Conservation (phyloP, 2,888 invertebrate genomes). For the Thereva nobilitata region DNA sequence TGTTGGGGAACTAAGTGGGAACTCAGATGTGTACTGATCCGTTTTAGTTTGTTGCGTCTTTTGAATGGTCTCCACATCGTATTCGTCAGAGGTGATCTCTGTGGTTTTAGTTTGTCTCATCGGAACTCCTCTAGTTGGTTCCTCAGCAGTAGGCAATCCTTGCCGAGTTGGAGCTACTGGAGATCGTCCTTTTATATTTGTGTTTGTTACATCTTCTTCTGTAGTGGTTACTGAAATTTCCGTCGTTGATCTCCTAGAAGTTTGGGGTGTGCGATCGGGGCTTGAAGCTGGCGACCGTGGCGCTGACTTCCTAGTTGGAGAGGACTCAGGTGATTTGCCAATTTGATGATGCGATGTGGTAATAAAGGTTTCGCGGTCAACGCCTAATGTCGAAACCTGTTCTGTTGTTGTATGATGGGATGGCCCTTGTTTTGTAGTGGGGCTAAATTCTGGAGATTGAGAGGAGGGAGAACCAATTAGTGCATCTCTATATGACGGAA, state of each 20-base stretch:
- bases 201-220: too few relatives aligned
- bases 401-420: not conserved
- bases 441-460: constrained; percentile 52
- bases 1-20: not conserved
- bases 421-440: constrained; percentile 43
- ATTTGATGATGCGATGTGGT: not conserved
- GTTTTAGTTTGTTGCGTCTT: not conserved
- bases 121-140: not conserved
- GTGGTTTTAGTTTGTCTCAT: not conserved
- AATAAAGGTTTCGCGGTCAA: too few relatives aligned
- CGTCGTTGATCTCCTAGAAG: not conserved
- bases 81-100: not conserved
- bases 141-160: not conserved
- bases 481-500: constrained; percentile 47
- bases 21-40: not conserved
- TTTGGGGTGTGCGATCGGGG: constrained; percentile 32
- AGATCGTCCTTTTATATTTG: too few relatives aligned
- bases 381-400: not conserved
- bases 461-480: constrained; percentile 52
- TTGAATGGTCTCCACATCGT: not conserved
- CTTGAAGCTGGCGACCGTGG: constrained; percentile 42
- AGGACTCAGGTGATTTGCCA: constrained; percentile 21
- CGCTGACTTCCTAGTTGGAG: constrained; percentile 44
- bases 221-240: not conserved
- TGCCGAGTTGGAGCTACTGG: too few relatives aligned